Base-by-base conservation (phyloP, 2,888 invertebrate species). In the Patella depressa region DNA sequence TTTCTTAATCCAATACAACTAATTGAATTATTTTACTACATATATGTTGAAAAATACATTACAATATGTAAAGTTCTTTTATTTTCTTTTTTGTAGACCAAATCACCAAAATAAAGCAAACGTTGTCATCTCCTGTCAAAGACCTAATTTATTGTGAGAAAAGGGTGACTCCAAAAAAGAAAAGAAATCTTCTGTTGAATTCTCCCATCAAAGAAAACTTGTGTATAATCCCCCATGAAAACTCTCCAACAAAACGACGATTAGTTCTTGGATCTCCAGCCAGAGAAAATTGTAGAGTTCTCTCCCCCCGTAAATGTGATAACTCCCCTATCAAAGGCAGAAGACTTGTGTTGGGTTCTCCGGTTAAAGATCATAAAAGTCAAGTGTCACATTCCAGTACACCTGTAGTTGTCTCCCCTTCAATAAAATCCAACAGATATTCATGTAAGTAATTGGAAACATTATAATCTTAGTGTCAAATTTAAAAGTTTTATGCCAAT, bases 161-260 rank as follows among this genome's bases (percentile, higher is more conserved):
- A 45, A 45, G 45, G 45, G 65, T 65, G 59, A 65, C 74, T 29
- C 74, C 74, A 45, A 45, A 45, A 45, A 45, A 45, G 45, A 9
- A 24, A 24, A 19, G 65, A 24, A 75, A 75, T 45, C 70, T 71
- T 45, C 24, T 70, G 12, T 19, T 75, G n/a, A 53, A 19, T 19
- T 75, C 75, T 24, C 75, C 75, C n/a, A n/a, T 54, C 19, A 75
- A 75, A 53, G 71, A 70, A 29, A 70, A 73, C 59, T 17, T 57
- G 14, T 57, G 19, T 57, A 57, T 57, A 29, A 72, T 9, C 9
- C 12, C 19, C 19, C 12, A 11, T 24, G 65, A 65, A 24, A 24
- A 24, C 19, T 65, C 65, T 65, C 65, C 65, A 11, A 65, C 65
- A 4, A 65, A 65, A 65, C 65, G 65, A 3, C 19, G 14, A 45